Evolutionary conservation across 2,888 invertebrate genomes (phyloP).

Genomic region (Tipula lateralis): DNA sequence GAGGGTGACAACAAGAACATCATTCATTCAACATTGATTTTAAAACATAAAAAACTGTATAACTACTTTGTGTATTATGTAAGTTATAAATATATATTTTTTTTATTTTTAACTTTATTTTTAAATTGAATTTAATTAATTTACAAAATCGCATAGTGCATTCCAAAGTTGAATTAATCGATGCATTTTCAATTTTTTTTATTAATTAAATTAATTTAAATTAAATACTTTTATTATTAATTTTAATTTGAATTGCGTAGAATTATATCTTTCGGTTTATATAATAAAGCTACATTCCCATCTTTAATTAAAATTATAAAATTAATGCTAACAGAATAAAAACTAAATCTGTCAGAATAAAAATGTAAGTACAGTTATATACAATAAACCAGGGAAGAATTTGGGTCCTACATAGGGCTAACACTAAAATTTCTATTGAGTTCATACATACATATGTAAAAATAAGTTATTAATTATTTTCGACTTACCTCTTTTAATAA

Average conservation of each 20-base stretch:
- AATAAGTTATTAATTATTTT: background rate
- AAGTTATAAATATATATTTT: background rate
- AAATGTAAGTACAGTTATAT: slow-evolving; percentile 35
- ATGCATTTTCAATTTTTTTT: background rate
- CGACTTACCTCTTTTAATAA: background rate
- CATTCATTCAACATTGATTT: background rate
- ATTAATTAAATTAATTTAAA: background rate
- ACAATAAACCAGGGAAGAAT: background rate
- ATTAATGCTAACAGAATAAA: slow-evolving; percentile 35
- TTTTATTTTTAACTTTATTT: background rate
- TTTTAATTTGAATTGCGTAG: slow-evolving; percentile 1
- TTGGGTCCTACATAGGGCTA: background rate
- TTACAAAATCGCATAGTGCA: background rate
- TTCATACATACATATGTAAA: background rate
- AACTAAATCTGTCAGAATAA: slow-evolving; percentile 31
- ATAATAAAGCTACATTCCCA: slow-evolving; percentile 36
- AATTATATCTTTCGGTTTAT: background rate
- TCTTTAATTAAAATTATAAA: slow-evolving; percentile 37
- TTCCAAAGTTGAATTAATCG: slow-evolving; percentile 24
- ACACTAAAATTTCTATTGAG: background rate
- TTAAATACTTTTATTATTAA: background rate
- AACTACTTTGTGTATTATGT: background rate
- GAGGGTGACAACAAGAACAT: slow-evolving; percentile 27
- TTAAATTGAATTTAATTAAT: background rate
- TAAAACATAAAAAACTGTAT: background rate